Evolutionary conservation across 2,797 vertebrate genomes (phyloP), one percentile per base, ranked within the genome.

Genomic region (Centroberyx gerrardi): DNA sequence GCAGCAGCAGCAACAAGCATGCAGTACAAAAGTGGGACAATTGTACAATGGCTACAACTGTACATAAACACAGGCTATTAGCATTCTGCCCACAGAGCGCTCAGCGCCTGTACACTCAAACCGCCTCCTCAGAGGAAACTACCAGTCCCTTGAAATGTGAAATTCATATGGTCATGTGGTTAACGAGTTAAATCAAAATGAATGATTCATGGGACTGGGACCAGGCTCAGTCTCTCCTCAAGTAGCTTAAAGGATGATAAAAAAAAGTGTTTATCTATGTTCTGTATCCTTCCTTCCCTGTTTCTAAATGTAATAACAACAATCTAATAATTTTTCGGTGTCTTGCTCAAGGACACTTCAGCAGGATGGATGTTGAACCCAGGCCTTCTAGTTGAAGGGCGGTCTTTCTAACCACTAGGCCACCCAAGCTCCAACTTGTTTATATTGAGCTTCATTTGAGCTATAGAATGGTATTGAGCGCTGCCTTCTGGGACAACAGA

Each of bases 161-260:
- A 18, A n/a, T 58, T 72, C 48, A 56, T 76, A 14, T 22, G 29
- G 65, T 62, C 27, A 18, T 49, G 66, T 67, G 46, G 56, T 75
- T 73, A 55, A 79, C 2, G 8, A 28, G 17, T 66, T 56, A 61
- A 73, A 73, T 44, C 22, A 52, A 46, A 68, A 76, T 74, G n/a
- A 84, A 87, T 81, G 73, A 86, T 79, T 81, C 10, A 83, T 81
- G 65, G 63, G 10, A 29, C 18, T 48, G 46, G 29, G 59, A 53
- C 62, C 22, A 55, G 56, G 12, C 44, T 78, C 13, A 13, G 12
- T 31, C 27, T 72, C 49, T 5, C 22, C 59, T 63, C 14, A 62
- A 18, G 74, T 53, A 40, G 52, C 46, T 72, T n/a, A 63, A 69
- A 31, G 15, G 44, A 66, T 31, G 46, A 78, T 62, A 22, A 28